Percentiles rank a stretch among this genome's conserved stretches.
Conservation (phyloP, 2,113 vertebrate genomes). For the Trematomus loennbergii region DNA sequence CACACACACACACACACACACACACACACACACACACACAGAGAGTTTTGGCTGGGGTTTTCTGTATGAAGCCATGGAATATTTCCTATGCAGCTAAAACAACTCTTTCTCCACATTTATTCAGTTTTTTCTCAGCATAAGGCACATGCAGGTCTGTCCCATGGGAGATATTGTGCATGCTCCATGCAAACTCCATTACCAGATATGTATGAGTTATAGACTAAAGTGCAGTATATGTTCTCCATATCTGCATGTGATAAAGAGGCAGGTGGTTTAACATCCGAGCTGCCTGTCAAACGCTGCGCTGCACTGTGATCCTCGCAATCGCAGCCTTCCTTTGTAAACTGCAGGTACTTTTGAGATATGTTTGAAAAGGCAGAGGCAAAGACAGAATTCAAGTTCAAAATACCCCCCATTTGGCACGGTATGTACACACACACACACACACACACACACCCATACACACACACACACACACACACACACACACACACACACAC, state of each 20-base stretch:
- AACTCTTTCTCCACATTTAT: not conserved
- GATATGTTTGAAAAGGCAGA: slow-evolving; percentile 48
- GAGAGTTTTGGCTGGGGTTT: not conserved
- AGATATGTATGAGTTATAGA: not conserved
- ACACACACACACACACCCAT: slow-evolving; percentile 37
- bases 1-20: too few species aligned
- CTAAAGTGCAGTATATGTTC: slow-evolving; percentile 1
- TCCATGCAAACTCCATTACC: slow-evolving; percentile 25
- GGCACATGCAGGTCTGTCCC: not conserved
- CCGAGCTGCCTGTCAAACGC: slow-evolving; percentile 41
- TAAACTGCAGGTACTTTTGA: slow-evolving; percentile 39
- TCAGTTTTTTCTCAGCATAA: not conserved
- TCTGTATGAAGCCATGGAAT: not conserved
- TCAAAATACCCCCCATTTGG: slow-evolving; percentile 55
- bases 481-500: slow-evolving; percentile 39
- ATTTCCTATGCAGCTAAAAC: not conserved
- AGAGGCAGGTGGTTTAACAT: slow-evolving; percentile 23
- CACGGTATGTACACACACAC: slow-evolving; percentile 25
- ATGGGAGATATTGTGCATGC: slow-evolving; percentile 4
- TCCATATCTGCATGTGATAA: slow-evolving; percentile 19
- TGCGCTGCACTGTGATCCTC: slow-evolving; percentile 15
- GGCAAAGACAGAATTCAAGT: slow-evolving; percentile 45
- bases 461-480: slow-evolving; percentile 42
- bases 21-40: too few species aligned
- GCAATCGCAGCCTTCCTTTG: slow-evolving; percentile 34